Base-by-base conservation (phyloP, 2,888 invertebrate genomes). In the Tridacna gigas region DNA sequence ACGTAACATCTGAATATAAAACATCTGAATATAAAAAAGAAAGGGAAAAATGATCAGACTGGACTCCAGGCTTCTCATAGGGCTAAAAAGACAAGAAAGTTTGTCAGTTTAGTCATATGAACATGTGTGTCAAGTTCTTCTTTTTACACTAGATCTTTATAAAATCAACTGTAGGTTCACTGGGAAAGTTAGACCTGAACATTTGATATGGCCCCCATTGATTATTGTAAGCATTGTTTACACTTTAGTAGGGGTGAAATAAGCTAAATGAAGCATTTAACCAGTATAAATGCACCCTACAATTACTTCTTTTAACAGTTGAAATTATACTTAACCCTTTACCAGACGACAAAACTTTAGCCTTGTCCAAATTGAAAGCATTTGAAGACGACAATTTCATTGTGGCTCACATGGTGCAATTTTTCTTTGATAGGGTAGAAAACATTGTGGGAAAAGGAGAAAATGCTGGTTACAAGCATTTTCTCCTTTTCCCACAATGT, bases 251-350 rank as follows among this genome's bases (percentile, higher is more conserved):
- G 56, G 48, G 71, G 71, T 48, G 47, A 71, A 71, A 26, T 22
- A 26, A 71, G 71, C 51, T 22, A 51, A 71, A 51, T 47, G 56
- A 71, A 71, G 71, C 71, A 71, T 71, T 71, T 45, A 71, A 51
- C 71, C 26, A 18, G 51, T 37, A 37, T 37, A 47, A 48, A 18
- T n/a, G 51, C 26, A 71, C 71, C 71, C 71, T 51, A 51, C 71
- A 71, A 71, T 71, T 71, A 71, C 18, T 71, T n/a, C 71, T 71
- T 71, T 71, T 71, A 20, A 51, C 51, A 51, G 12, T 12, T 51
- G 51, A 71, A 47, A 4, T 48, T 22, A 15, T 48, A 48, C 48
- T 71, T n/a, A 71, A 71, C 47, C 48, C 7, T 71, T 18, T 22
- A 71, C 48, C 11, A n/a, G n/a, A 63, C n/a, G 63, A 51, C 11